A percentile compares a stretch with the other conserved stretches of the same genome.
Conservation (phyloP, 2,797 vertebrate species). For the Staurois parvus region DNA sequence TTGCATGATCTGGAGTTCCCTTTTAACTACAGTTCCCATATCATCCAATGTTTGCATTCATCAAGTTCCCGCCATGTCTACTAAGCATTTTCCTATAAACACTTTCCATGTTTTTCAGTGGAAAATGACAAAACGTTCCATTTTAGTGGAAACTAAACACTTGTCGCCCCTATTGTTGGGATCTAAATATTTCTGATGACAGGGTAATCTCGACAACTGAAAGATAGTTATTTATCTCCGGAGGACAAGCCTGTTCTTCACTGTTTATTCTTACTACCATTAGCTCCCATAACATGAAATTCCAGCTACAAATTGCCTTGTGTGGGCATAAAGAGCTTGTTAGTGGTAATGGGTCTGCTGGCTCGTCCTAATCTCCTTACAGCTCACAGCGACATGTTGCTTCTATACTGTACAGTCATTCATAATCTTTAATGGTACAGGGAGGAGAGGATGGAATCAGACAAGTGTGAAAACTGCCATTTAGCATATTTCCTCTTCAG, state of each 20-base stretch:
- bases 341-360: not conserved
- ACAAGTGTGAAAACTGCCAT: not conserved
- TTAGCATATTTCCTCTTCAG: not conserved
- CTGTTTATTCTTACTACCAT: conserved; percentile 29
- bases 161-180: not conserved
- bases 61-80: not conserved
- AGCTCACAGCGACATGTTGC: not conserved
- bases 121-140: conserved; percentile 12
- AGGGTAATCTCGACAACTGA: not conserved
- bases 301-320: conserved; percentile 17
- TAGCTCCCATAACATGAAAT: conserved; percentile 11
- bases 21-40: too few species aligned
- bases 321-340: conserved; percentile 19
- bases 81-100: not conserved
- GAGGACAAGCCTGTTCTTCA: not conserved
- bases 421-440: not conserved
- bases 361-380: not conserved
- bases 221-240: conserved; percentile 9
- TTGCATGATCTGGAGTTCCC: too few species aligned
- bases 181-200: conserved; percentile 16
- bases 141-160: conserved; percentile 10
- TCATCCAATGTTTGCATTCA: not conserved
- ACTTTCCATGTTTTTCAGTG: not conserved
- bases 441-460: not conserved
- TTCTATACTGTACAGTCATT: not conserved